phyloP scores from a whole-genome alignment of 2,113 vertebrate genomes.

The Gorsachius goisagi region DNA sequence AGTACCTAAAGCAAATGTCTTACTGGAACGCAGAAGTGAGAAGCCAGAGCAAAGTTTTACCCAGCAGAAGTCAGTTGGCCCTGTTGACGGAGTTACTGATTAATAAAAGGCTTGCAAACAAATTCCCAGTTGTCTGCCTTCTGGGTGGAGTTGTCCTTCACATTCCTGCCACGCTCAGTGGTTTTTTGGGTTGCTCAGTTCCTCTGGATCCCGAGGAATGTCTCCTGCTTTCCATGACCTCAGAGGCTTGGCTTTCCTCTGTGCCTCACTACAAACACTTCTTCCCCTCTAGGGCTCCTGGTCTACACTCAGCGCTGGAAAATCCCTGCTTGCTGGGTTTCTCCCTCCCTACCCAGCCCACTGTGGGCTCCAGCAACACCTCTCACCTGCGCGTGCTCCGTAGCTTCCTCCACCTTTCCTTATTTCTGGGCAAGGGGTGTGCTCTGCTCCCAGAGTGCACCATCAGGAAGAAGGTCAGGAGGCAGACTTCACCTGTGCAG shows the following conservation, averaged over 20 bases:
- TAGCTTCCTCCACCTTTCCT: neutral
- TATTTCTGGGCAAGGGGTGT: neutral
- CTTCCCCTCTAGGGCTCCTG: neutral
- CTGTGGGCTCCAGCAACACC: neutral
- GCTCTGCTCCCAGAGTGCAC: neutral
- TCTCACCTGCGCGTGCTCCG: fast-evolving
- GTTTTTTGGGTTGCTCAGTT: constrained; percentile 28
- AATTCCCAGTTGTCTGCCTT: neutral
- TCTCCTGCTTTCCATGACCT: constrained; percentile 26
- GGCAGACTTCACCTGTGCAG: neutral
- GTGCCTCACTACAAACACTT: neutral
- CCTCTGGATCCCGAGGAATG: neutral
- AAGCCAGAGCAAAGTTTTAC: neutral
- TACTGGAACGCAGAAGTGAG: neutral
- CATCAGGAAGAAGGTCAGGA: neutral
- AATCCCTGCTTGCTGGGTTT: neutral
- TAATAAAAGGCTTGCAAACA: constrained; percentile 5
- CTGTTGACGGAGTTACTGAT: neutral
- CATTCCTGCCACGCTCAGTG: constrained; percentile 23
- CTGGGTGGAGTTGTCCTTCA: constrained; percentile 14
- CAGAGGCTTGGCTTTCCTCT: neutral
- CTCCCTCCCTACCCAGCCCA: neutral
- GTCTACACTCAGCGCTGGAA: neutral
- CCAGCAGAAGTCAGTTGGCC: neutral
- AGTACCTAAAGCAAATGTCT: neutral